Evolutionary conservation across 2,888 invertebrate species (phyloP).

Genomic region (Platypus cylindrus): DNA sequence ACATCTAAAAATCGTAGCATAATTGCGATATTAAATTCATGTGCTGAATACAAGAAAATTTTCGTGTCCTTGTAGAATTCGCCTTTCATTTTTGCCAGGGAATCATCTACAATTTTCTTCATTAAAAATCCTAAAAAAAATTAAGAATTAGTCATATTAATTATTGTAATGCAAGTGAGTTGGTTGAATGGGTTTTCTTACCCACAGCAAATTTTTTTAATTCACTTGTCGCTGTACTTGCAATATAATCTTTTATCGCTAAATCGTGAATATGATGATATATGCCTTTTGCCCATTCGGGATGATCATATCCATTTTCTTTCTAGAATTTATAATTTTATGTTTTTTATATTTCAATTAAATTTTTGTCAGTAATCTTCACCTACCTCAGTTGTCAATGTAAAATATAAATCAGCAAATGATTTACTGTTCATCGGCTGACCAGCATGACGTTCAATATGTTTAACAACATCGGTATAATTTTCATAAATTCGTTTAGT

Average conservation of each 20-base stretch:
- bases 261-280: conserved; percentile 29
- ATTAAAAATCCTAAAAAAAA: conserved; percentile 26
- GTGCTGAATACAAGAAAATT: conserved; percentile 28
- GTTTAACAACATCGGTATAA: conserved; percentile 14
- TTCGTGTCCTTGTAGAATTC: conserved; percentile 20
- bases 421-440: conserved; percentile 16
- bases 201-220: conserved; percentile 19
- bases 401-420: conserved; percentile 20
- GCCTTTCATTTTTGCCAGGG: conserved; percentile 19
- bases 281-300: conserved; percentile 33
- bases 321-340: conserved; percentile 18
- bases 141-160: conserved; percentile 1
- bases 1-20: conserved; percentile 22
- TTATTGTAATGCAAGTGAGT: not conserved
- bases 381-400: conserved; percentile 20
- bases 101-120: conserved; percentile 26
- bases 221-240: conserved; percentile 23
- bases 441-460: conserved; percentile 18
- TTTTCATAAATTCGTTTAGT: conserved; percentile 18
- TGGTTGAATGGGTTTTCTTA: conserved; percentile 5
- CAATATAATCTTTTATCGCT: conserved; percentile 30
- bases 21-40: conserved; percentile 28
- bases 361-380: not conserved
- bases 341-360: not conserved
- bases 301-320: conserved; percentile 30